Conservation (phyloP, 92 coral and sea anemone genomes). For the Heteractis magnifica region DNA sequence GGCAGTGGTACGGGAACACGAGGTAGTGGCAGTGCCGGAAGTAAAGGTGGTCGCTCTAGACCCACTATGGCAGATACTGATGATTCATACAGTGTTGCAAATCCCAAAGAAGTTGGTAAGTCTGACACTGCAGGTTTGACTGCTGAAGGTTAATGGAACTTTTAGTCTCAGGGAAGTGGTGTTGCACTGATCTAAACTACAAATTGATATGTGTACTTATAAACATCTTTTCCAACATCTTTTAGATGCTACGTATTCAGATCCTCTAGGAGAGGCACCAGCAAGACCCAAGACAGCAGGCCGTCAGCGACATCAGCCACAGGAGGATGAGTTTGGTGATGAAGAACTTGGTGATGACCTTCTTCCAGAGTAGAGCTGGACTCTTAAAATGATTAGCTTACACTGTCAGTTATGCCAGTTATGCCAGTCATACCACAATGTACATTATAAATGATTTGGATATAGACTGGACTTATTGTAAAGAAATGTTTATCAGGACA, state of each 20-base stretch:
- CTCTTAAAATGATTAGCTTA: not conserved
- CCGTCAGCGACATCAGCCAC: conserved; percentile 68
- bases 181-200: not conserved
- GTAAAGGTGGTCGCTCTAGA: conserved; percentile 52
- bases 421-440: no score
- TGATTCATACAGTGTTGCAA: conserved; percentile 60
- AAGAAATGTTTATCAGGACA: no score
- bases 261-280: conserved; percentile 98
- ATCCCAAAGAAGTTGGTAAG: conserved; percentile 83
- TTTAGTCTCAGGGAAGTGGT: no score
- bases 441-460: no score
- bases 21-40: conserved; percentile 68
- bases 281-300: conserved; percentile 99
- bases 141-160: no score
- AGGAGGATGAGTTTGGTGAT: conserved; percentile 95
- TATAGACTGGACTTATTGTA: no score
- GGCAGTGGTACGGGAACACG: conserved; percentile 80
- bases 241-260: conserved; percentile 95
- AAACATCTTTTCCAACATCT: no score
- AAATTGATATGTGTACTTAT: no score
- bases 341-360: conserved; percentile 99
- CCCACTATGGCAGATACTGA: conserved; percentile 60
- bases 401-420: not conserved
- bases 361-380: conserved; percentile 72
- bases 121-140: not conserved